phyloP scores from a whole-genome alignment of 2,797 vertebrate genomes.

The Threskiornis aethiopicus region DNA sequence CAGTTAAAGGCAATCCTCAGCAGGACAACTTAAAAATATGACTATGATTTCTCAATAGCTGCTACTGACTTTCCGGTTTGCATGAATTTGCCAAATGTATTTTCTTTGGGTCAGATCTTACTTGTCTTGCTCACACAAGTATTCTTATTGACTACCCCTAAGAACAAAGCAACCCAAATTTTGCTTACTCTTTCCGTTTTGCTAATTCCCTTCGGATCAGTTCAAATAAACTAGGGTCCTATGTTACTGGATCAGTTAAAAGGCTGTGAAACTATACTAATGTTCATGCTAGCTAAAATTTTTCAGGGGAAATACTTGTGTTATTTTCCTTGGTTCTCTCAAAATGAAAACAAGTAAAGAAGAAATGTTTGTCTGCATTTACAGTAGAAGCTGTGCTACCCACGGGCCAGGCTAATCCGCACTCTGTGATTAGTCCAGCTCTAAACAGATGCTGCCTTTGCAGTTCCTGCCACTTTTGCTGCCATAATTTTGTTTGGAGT shows the following conservation, averaged over 20 bases:
- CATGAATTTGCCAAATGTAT: conserved; percentile 43
- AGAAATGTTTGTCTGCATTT: not conserved
- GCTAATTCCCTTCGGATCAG: not conserved
- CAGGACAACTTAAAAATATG: conserved; percentile 42
- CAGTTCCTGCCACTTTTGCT: not conserved
- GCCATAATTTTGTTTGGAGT: not conserved
- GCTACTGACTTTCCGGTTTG: conserved; percentile 63
- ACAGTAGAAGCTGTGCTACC: not conserved
- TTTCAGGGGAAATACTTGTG: not conserved
- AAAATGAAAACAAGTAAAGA: not conserved
- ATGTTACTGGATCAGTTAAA: not conserved
- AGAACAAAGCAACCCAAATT: conserved; percentile 20
- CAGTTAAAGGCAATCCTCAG: conserved; percentile 42
- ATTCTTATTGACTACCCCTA: not conserved
- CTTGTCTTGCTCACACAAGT: not conserved
- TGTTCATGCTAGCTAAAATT: not conserved
- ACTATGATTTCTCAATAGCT: conserved; percentile 55
- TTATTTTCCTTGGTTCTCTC: not conserved
- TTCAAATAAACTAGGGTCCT: conserved; percentile 22
- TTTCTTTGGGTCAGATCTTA: conserved; percentile 30
- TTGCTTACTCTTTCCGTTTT: conserved; percentile 24
- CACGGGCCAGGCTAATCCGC: not conserved
- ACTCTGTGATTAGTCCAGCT: not conserved
- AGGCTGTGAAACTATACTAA: not conserved
- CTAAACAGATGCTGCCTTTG: not conserved